Evolutionary conservation across 1,140 invertebrate species (phyloP).

Genomic region (Scylla paramamosain): DNA sequence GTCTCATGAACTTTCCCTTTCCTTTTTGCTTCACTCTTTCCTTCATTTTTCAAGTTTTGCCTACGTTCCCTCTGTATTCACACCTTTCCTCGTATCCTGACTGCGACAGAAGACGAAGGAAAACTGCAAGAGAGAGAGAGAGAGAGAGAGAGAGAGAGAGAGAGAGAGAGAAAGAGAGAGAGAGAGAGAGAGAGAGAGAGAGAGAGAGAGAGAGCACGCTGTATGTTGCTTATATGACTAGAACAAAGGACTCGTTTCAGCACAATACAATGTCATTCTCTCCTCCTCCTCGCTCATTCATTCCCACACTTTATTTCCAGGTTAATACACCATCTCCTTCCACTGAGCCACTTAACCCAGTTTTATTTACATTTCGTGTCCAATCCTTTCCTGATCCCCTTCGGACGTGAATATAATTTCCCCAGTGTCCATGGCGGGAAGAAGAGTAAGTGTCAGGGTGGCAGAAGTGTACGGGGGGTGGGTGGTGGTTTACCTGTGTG

Average conservation of each 20-base stretch:
- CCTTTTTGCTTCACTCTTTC: background rate
- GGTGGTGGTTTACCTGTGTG: background rate
- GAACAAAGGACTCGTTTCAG: background rate
- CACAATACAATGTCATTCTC: conserved; percentile 22
- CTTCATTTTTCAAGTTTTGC: background rate
- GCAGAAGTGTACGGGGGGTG: background rate
- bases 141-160: too few relatives aligned
- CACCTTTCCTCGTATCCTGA: background rate
- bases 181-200: too few relatives aligned
- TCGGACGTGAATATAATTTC: background rate
- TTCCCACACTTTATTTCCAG: background rate
- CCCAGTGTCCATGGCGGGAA: background rate
- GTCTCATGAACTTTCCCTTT: too few relatives aligned
- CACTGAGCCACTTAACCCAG: conserved; percentile 10
- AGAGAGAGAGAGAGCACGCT: background rate
- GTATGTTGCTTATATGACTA: background rate
- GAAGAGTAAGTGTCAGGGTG: background rate
- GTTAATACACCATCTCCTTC: background rate
- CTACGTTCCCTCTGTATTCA: background rate
- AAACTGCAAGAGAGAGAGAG: background rate
- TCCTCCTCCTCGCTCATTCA: background rate
- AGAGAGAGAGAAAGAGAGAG: background rate
- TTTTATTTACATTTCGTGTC: conserved; percentile 23
- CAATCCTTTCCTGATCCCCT: conserved; percentile 11
- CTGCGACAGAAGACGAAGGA: background rate